Evolutionary conservation across 2,113 vertebrate genomes (phyloP), one percentile per base, ranked within the genome.

Genomic region (Notarius quadriscutis): DNA sequence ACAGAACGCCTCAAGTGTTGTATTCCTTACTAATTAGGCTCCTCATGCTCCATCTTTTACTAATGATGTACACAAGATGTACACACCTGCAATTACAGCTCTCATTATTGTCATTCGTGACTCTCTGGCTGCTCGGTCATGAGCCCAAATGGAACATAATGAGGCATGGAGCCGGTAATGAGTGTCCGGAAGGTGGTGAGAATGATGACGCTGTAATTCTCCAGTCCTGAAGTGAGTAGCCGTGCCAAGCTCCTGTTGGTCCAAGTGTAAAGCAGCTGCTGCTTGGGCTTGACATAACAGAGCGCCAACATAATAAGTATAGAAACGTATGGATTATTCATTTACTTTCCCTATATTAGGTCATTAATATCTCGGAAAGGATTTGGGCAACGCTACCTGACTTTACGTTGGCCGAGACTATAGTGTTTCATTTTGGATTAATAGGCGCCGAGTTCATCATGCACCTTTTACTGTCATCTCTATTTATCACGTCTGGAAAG

Each of bases 401-500:
- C 79, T 78, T 65, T 65, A 83, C 10, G 57, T 83, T 27, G 50
- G 62, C 34, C 14, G 48, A 7, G 63, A 60, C 63, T 81, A 9
- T 30, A 15, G 22, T 75, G 72, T 15, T 81, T 69, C 18, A 22
- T 63, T 41, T 14, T 25, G 78, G 86, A 78, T 84, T 71, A 82
- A 85, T 83, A 65, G 62, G 78, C 57, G 18, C 27, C 71, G 15
- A 81, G 77, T 82, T 78, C 53, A 67, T 85, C 79, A 82, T 85
- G 4, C 18, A 75, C 86, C 81, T 83, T 86, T 86, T 63, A 86
- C 82, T 84, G 84, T 86, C 78, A 62, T 88, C 72, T 83, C 84
- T 58, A 86, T 90, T 88, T 84, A 88, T 90, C 80, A 86, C 15
- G 67, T 82, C 84, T 51, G 22, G 86, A 89, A 87, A 67, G 84